Evolutionary conservation across 2,888 invertebrate genomes (phyloP), one percentile per base, ranked within the genome.

Genomic region (Agonopterix alstromeriana): DNA sequence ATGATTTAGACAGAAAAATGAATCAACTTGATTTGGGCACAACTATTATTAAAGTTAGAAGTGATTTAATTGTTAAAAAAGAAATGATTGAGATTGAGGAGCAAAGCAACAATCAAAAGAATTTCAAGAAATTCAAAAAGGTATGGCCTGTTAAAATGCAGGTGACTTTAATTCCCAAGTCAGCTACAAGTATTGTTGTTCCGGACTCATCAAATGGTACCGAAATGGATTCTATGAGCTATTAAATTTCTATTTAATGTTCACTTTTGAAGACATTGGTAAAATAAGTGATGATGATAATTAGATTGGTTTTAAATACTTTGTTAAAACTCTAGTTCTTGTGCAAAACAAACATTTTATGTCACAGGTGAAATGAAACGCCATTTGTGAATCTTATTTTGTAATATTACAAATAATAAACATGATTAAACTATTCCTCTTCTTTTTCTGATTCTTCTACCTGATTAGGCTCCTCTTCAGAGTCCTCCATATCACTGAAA

Each of bases 81-180:
- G 84, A 85, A 56, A 67, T 75, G 2, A 47, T 73, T 45, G 55
- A 66, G 50, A 57, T 68, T 49, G 65, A 65, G 42, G 63, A 59
- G 47, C 54, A 53, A 48, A 43, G 10, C n/a, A 57, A 63, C 48
- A 48, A 43, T 45, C 56, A 59, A 49, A 79, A 68, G 50, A 87
- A 88, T 61, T 88, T 86, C 58, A 88, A 88, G 52, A 88, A 75
- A 53, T 87, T 88, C 52, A 85, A 84, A 62, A 88, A 88, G 55
- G 78, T 87, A 11, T 87, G 87, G 87, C 88, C 87, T 51, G 42
- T 83, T 7, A 84, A 77, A 60, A 77, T 72, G 69, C 78, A 81
- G 53, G 61, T 75, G 10, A 75, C 72, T 53, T 52, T 77, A 38
- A 68, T 76, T 53, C 65, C 74, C 10, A 68, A 62, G 45, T 63